Percentiles rank a stretch among this genome's conserved stretches.
These are phyloP conservation scores for Pseudochirops corinnae DNA, from an alignment of 2,797 vertebrate species.

Conservation along the genomic window DNA sequence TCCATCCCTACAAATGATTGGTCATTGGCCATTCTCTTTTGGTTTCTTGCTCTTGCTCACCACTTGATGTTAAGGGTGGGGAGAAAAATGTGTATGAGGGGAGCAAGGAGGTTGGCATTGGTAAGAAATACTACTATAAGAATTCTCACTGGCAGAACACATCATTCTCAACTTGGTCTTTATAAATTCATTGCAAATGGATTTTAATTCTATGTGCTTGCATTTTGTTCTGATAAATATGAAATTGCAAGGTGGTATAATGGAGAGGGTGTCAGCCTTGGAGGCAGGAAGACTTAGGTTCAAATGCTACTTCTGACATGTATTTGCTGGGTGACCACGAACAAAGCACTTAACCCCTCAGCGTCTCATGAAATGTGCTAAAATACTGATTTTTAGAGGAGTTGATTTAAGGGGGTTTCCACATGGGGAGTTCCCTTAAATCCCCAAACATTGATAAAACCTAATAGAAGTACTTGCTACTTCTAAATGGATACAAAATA, in stretches of 20 bases:
- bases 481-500: background rate
- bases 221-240: slow-evolving; percentile 19
- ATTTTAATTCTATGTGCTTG: slow-evolving; percentile 44
- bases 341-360: background rate
- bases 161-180: slow-evolving; percentile 31
- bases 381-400: background rate
- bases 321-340: background rate
- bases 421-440: background rate
- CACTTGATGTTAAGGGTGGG: background rate
- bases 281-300: background rate
- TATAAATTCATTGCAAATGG: slow-evolving; percentile 14
- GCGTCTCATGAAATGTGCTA: background rate
- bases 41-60: background rate
- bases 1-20: background rate
- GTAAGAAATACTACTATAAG: background rate
- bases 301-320: background rate
- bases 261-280: background rate
- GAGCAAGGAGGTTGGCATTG: background rate
- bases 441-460: background rate
- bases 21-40: background rate
- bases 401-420: background rate
- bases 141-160: background rate
- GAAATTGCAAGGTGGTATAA: background rate
- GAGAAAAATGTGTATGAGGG: background rate
- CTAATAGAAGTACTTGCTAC: background rate